Base-by-base conservation (phyloP, 2,797 vertebrate species). In the Clarias fuscus region DNA sequence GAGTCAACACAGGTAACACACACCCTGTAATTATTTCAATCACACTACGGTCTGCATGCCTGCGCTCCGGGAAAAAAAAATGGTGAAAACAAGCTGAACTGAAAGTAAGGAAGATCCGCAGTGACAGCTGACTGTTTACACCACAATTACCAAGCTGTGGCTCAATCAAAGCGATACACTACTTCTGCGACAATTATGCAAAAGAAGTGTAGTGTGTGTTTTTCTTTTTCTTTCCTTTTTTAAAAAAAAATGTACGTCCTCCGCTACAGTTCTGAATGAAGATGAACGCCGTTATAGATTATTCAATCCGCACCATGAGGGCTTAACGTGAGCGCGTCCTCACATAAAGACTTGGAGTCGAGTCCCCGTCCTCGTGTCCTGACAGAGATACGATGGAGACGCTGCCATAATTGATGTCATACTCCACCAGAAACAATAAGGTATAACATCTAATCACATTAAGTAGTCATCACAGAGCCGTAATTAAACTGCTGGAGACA, bases 401-500 rank as follows among this genome's bases (percentile, higher is more conserved):
- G 93, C 53, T 62, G 92, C 94, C 94, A 92, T 94, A 94, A 95
- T 95, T 93, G 93, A 93, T 93, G 91, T 94, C 93, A 94, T 94
- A 91, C 93, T 92, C 92, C 93, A 92, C 92, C 92, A 88, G 93
- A 93, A 92, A 93, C 94, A 95, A 95, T 95, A 95, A 95, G 94
- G 93, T 94, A 95, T 94, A 93, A 94, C 93, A 93, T 94, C 93
- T 95, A 94, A 95, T 95, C 92, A 93, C 89, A 91, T 95, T 94
- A 95, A 94, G 94, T 94, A 94, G 93, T 93, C 94, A 94, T 95
- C 93, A 91, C 91, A 93, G 92, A 92, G 93, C 92, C 94, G 94
- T 95, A 95, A 96, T 95, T 95, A 95, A 96, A 95, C 94, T 92
- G 93, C 93, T 95, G 94, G 93, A 94, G 94, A 94, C 94, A 93